Conservation (phyloP, 2,888 invertebrate species). For the Mythimna lalbum region DNA sequence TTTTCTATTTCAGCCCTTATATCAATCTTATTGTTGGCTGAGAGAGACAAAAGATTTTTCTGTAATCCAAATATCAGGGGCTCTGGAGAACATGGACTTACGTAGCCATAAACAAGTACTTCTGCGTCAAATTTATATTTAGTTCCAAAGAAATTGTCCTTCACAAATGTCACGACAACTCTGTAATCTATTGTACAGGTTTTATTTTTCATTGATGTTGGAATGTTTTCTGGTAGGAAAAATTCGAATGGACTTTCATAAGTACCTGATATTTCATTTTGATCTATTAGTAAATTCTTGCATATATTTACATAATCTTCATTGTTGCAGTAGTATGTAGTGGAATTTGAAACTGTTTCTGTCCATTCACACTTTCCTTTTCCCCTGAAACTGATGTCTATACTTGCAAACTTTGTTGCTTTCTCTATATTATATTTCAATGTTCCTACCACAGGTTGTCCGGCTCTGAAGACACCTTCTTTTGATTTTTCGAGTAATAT, state of each 20-base stretch:
- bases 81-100: conserved; percentile 27
- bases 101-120: conserved; percentile 32
- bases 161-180: conserved; percentile 33
- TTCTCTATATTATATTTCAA: conserved; percentile 63
- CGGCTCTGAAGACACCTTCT: conserved; percentile 60
- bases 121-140: conserved; percentile 31
- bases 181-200: conserved; percentile 44
- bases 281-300: conserved; percentile 32
- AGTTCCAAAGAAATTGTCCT: conserved; percentile 27
- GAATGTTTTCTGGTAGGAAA: conserved; percentile 42
- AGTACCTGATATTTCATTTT: conserved; percentile 6
- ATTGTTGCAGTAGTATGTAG: conserved; percentile 17
- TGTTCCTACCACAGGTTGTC: conserved; percentile 57
- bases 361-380: conserved; percentile 19
- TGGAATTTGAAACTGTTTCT: not conserved
- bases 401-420: conserved; percentile 55
- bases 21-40: not conserved
- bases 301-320: conserved; percentile 46
- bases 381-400: conserved; percentile 13
- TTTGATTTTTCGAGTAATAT: conserved; percentile 59
- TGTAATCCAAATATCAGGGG: conserved; percentile 31
- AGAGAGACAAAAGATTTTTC: conserved; percentile 27
- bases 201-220: conserved; percentile 40
- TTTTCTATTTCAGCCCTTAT: conserved; percentile 37
- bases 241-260: conserved; percentile 41